Conservation (phyloP, 1,140 invertebrate species). For the Acromyrmex echinatior region DNA sequence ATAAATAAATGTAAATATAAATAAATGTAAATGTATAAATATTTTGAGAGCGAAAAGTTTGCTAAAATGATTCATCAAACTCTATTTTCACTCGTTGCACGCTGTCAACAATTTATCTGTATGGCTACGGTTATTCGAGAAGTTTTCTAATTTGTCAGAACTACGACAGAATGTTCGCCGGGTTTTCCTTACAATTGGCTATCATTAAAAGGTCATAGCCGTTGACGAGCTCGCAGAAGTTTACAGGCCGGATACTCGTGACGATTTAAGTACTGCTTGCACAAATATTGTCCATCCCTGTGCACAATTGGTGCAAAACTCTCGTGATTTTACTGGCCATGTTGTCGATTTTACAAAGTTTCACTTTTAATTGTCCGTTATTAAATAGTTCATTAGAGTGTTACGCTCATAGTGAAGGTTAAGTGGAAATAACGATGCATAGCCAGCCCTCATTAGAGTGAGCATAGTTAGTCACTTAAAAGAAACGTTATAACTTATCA, state of each 20-base stretch:
- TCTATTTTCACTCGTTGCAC: conserved; percentile 8
- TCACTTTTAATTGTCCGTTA: conserved; percentile 52
- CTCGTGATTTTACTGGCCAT: conserved; percentile 25
- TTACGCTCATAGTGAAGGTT: conserved; percentile 17
- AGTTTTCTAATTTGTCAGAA: conserved; percentile 60
- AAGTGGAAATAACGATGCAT: conserved; percentile 54
- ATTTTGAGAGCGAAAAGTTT: neutral
- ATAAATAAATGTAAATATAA: conserved; percentile 7
- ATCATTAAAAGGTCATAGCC: conserved; percentile 49
- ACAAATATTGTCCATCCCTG: conserved; percentile 20
- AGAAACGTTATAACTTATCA: conserved; percentile 21
- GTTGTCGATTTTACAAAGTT: conserved; percentile 1
- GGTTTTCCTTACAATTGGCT: conserved; percentile 41
- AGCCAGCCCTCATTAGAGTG: conserved; percentile 12
- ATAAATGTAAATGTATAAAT: neutral
- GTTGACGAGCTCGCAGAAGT: conserved; percentile 22
- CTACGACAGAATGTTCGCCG: conserved; percentile 11
- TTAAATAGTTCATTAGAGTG: conserved; percentile 50
- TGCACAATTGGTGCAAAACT: conserved; percentile 35
- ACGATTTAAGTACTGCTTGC: conserved; percentile 36
- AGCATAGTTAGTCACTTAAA: neutral
- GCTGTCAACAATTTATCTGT: conserved; percentile 45
- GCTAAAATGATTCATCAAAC: conserved; percentile 33
- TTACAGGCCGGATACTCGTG: conserved; percentile 10
- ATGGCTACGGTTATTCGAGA: conserved; percentile 20